A percentile compares a stretch with the other conserved stretches of the same genome.
These are phyloP conservation scores for Engystomops pustulosus DNA, from an alignment of 2,113 vertebrate species.

Conservation along the genomic window DNA sequence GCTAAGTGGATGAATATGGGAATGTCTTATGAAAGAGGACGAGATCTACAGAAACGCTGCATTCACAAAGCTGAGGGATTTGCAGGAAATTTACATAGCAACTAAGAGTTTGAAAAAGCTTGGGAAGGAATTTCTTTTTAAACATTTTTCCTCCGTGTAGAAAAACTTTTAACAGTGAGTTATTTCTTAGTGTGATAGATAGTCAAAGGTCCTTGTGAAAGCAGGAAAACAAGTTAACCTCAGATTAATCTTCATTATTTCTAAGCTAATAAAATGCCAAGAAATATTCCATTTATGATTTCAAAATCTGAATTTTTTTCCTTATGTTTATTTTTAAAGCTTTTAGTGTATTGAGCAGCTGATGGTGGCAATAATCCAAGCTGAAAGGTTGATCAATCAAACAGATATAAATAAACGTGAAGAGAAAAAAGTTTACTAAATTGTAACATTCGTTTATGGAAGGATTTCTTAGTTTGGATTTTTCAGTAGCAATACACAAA, in stretches of 20 bases:
- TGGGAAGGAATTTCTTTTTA: slow-evolving; percentile 18
- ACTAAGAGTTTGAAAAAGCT: slow-evolving; percentile 13
- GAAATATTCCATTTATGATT: slow-evolving; percentile 37
- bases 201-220: slow-evolving; percentile 55
- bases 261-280: not conserved
- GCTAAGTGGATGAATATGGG: slow-evolving; percentile 48
- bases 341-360: slow-evolving; percentile 33
- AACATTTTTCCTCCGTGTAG: not conserved
- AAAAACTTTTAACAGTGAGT: slow-evolving; percentile 8
- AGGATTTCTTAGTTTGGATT: not conserved
- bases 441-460: not conserved
- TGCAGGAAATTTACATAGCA: not conserved
- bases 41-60: not conserved
- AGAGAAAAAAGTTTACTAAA: not conserved
- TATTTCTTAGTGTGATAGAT: slow-evolving; percentile 8
- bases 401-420: slow-evolving; percentile 27
- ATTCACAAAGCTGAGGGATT: slow-evolving; percentile 14
- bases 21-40: not conserved
- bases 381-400: not conserved
- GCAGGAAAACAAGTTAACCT: slow-evolving; percentile 41
- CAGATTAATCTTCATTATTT: slow-evolving; percentile 22
- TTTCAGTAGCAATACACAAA: not conserved
- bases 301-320: slow-evolving; percentile 16
- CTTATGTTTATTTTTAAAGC: slow-evolving; percentile 58
- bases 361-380: not conserved